Percentiles rank a stretch among this genome's conserved stretches.
Evolutionary conservation across 1,140 invertebrate species (phyloP).

Genomic region (Zophobas atratus): DNA sequence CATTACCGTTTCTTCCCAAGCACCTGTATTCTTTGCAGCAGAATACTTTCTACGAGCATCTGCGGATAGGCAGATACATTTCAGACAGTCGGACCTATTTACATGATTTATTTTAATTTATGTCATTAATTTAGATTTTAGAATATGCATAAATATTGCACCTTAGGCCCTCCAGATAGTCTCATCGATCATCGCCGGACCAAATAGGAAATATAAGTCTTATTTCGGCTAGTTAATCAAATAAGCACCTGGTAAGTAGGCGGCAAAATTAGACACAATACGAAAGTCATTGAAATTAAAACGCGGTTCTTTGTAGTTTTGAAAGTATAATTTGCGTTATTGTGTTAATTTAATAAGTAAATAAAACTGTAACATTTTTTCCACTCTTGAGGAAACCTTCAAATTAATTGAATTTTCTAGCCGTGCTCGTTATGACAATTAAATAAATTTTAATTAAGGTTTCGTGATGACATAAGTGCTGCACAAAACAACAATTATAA

Average conservation of each 20-base stretch:
- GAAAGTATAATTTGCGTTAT: too few species aligned
- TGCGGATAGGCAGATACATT: conserved; percentile 15
- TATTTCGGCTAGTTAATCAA: conserved; percentile 17
- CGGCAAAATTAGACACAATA: background rate
- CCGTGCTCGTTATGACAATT: background rate
- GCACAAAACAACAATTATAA: conserved; percentile 18
- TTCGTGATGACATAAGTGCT: conserved; percentile 8
- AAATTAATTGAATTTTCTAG: conserved; percentile 30
- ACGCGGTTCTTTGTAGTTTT: background rate
- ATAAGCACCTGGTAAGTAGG: conserved; percentile 2
- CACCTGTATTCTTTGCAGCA: conserved; percentile 25
- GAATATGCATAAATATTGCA: conserved; percentile 1
- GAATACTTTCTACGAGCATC: conserved; percentile 16
- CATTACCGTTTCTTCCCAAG: conserved; percentile 21
- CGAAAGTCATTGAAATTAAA: background rate
- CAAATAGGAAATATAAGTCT: background rate
- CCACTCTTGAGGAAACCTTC: conserved; percentile 11
- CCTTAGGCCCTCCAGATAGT: background rate
- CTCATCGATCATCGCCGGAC: conserved; percentile 11
- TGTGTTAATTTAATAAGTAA: background rate
- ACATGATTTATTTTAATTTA: conserved; percentile 30
- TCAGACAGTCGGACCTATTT: conserved; percentile 17
- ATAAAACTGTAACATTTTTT: conserved; percentile 14
- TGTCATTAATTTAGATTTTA: background rate
- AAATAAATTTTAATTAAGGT: conserved; percentile 13